Evolutionary conservation across 2,797 vertebrate genomes (phyloP).

Genomic region (Mionectes olivaceus): DNA sequence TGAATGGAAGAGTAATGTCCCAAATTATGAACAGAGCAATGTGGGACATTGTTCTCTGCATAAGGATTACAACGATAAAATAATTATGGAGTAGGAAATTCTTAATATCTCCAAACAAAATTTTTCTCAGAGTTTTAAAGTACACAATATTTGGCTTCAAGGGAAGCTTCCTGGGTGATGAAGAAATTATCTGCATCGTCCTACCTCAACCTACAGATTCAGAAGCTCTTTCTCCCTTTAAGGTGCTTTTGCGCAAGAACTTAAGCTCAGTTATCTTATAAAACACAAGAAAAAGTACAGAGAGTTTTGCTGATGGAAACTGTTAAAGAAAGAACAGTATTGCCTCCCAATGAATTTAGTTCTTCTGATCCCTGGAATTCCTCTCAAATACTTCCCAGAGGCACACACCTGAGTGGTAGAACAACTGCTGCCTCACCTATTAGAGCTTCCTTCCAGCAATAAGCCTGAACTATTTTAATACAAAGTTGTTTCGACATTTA

Average conservation of each 20-base stretch:
- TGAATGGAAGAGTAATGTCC: not conserved
- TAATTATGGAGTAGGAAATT: not conserved
- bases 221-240: not conserved
- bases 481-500: not conserved
- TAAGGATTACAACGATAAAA: not conserved
- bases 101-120: not conserved
- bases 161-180: not conserved
- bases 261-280: not conserved
- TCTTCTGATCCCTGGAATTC: not conserved
- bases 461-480: not conserved
- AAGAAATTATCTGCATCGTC: not conserved
- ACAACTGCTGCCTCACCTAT: not conserved
- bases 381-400: not conserved
- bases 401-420: not conserved
- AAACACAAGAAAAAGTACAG: not conserved
- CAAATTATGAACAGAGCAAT: not conserved
- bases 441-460: not conserved
- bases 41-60: not conserved
- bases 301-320: not conserved
- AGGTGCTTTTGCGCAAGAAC: not conserved
- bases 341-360: not conserved
- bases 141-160: not conserved
- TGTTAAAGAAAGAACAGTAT: not conserved
- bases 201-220: not conserved
- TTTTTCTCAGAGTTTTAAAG: not conserved